A percentile compares a stretch with the other conserved stretches of the same genome.
Conservation (phyloP, 2,113 vertebrate species). For the Chaetura pelagica region DNA sequence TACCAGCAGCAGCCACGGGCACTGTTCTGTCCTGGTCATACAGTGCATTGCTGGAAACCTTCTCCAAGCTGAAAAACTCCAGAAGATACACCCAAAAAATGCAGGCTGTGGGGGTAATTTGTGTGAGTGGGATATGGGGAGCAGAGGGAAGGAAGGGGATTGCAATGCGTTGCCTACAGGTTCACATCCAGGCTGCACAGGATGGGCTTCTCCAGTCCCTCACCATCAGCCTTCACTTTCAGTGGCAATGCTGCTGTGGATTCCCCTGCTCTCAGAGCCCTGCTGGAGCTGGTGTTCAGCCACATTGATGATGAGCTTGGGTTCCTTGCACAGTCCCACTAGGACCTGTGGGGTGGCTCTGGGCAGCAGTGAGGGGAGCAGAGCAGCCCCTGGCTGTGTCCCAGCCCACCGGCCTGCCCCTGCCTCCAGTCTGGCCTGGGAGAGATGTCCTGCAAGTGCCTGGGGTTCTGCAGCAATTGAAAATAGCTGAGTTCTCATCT, state of each 20-base stretch:
- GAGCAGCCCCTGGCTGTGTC: not conserved
- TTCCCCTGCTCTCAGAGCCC: not conserved
- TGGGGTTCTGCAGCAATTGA: not conserved
- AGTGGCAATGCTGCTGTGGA: not conserved
- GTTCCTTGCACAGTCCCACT: not conserved
- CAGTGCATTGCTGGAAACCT: not conserved
- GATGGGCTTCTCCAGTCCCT: not conserved
- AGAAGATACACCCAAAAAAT: accelerated
- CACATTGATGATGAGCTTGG: accelerated
- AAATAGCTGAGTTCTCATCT: not conserved
- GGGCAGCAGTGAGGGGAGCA: accelerated
- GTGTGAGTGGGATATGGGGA: not conserved
- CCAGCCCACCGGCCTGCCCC: not conserved
- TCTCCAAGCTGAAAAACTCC: not conserved
- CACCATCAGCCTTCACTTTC: not conserved
- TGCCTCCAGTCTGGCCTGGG: not conserved
- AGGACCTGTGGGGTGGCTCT: accelerated
- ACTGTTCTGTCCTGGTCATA: not conserved
- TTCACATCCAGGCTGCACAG: not conserved
- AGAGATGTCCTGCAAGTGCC: not conserved
- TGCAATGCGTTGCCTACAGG: accelerated
- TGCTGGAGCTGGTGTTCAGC: accelerated
- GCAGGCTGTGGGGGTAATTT: not conserved
- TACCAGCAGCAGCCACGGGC: not conserved
- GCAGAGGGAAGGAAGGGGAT: not conserved